Evolutionary conservation across 2,797 vertebrate genomes (phyloP).

Genomic region (Spizella passerina): DNA sequence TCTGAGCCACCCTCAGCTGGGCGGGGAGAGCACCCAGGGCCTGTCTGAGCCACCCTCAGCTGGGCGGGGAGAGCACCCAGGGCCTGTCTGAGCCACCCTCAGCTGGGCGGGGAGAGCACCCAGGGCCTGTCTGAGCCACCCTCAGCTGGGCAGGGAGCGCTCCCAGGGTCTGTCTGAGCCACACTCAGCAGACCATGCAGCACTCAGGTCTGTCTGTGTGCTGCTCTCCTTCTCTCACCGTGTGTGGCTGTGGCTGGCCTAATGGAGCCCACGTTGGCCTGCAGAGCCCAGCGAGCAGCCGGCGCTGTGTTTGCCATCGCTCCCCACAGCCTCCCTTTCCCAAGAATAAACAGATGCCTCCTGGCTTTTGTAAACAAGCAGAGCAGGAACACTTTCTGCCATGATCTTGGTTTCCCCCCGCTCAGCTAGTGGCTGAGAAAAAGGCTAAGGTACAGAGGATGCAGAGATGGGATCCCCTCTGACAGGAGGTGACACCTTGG

Average conservation of each 20-base stretch:
- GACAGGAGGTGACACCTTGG: neutral
- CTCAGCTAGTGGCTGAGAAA: neutral
- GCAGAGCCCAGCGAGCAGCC: neutral
- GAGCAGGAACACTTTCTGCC: fast-evolving
- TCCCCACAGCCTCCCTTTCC: neutral
- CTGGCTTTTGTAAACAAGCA: neutral
- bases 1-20: too few species aligned
- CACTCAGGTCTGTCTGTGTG: neutral
- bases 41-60: too few species aligned
- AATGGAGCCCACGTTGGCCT: neutral
- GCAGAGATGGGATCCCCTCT: neutral
- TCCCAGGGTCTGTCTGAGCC: too few species aligned
- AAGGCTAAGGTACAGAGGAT: neutral
- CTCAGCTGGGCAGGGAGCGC: too few species aligned
- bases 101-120: too few species aligned
- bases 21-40: too few species aligned
- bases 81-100: too few species aligned
- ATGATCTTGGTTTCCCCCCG: neutral
- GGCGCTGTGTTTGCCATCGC: neutral
- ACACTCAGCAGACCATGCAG: too few species aligned
- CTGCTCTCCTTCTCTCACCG: neutral
- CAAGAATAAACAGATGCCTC: neutral
- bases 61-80: too few species aligned
- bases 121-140: too few species aligned
- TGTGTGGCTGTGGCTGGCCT: neutral